phyloP scores from a whole-genome alignment of 2,888 invertebrate genomes.

The Ischnura elegans region DNA sequence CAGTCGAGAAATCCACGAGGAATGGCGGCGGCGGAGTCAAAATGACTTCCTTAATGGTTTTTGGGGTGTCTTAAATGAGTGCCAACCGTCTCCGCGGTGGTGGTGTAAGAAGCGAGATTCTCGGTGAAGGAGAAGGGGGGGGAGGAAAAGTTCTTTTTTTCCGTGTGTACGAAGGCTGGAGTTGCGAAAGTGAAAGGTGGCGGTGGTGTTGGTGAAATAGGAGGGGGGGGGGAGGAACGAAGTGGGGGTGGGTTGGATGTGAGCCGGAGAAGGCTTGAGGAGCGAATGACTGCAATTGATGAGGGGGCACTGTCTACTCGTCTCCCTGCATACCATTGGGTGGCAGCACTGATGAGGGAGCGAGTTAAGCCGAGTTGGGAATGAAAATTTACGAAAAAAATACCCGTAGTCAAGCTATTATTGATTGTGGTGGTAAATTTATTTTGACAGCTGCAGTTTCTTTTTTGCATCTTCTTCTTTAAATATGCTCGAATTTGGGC shows the following conservation, averaged over 20 bases:
- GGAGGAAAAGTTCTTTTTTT: background rate
- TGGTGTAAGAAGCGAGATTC: background rate
- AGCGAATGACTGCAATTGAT: background rate
- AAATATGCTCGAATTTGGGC: no score
- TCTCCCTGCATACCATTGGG: background rate
- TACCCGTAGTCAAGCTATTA: no score
- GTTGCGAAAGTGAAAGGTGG: background rate
- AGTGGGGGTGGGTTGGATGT: background rate
- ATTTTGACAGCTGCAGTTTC: no score
- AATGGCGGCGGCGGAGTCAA: background rate
- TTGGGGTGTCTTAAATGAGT: conserved; percentile 9
- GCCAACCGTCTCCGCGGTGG: background rate
- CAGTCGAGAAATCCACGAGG: background rate
- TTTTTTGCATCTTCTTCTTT: no score
- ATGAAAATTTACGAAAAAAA: no score
- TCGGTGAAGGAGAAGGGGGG: background rate
- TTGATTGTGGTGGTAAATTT: no score
- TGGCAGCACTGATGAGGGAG: background rate
- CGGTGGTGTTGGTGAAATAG: background rate
- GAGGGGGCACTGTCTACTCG: conserved; percentile 37
- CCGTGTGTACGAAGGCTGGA: background rate
- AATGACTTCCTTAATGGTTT: conserved; percentile 65
- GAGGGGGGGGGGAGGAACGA: background rate
- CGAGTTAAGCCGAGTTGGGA: background rate
- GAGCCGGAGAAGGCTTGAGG: background rate